phyloP scores from a whole-genome alignment of 2,113 vertebrate genomes.

The Nettapus auritus region DNA sequence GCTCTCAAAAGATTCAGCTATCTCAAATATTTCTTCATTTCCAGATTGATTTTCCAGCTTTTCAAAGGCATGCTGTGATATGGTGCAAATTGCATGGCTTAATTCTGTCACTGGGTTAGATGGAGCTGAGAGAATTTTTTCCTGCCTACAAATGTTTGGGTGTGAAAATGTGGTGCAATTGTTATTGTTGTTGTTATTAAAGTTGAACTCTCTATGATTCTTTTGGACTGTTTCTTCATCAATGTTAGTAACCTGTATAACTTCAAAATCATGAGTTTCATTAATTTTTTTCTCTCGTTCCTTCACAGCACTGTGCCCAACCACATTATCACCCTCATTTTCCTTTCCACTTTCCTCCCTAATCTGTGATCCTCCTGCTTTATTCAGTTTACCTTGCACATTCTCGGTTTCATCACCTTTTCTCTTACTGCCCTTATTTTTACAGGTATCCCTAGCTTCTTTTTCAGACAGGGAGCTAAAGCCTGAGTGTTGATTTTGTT shows the following conservation, averaged over 20 bases:
- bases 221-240: constrained; percentile 57
- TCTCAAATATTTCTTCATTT: constrained; percentile 56
- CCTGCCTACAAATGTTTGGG: constrained; percentile 27
- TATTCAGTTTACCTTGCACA: constrained; percentile 40
- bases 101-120: constrained; percentile 11
- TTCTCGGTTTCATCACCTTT: constrained; percentile 42
- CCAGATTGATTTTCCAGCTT: constrained; percentile 31
- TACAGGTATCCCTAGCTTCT: constrained; percentile 6
- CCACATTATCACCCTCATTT: constrained; percentile 37
- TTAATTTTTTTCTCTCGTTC: constrained; percentile 47
- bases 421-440: constrained; percentile 38
- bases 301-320: constrained; percentile 38
- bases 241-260: constrained; percentile 73
- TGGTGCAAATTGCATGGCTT: background rate
- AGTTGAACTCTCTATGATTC: constrained; percentile 41
- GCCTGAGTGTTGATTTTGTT: constrained; percentile 50
- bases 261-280: constrained; percentile 23
- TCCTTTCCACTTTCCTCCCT: constrained; percentile 51
- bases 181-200: constrained; percentile 88
- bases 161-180: constrained; percentile 34
- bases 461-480: constrained; percentile 58
- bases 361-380: constrained; percentile 22
- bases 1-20: constrained; percentile 45
- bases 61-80: constrained; percentile 6
- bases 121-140: constrained; percentile 27